phyloP scores from a whole-genome alignment of 2,113 vertebrate species.

The Lepus timidus region DNA sequence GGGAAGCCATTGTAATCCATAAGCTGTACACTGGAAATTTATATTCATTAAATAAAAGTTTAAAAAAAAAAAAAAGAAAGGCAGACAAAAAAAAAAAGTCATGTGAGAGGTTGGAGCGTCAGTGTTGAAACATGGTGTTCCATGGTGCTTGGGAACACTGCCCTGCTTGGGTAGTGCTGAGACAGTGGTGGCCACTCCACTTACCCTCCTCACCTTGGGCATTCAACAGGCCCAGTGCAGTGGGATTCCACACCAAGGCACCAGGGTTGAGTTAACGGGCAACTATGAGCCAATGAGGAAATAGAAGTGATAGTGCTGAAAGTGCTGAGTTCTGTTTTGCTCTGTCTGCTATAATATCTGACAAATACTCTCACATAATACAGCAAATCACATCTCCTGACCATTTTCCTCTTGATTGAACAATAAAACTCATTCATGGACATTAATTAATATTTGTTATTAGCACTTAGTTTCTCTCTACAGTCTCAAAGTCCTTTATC shows the following conservation, averaged over 20 bases:
- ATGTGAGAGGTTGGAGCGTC: background rate
- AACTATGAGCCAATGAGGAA: constrained; percentile 20
- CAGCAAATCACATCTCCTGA: background rate
- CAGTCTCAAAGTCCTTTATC: constrained; percentile 50
- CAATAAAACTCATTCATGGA: constrained; percentile 6
- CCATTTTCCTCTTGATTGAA: constrained; percentile 37
- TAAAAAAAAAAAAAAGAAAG: too few relatives aligned
- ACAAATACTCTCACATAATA: background rate
- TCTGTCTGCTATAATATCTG: constrained; percentile 40
- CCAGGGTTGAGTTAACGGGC: background rate
- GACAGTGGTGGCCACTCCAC: background rate
- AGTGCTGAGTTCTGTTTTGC: background rate
- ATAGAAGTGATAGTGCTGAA: constrained; percentile 8
- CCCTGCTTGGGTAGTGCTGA: background rate
- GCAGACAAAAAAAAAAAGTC: too few relatives aligned
- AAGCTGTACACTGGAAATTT: too few relatives aligned
- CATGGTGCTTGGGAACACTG: too few relatives aligned
- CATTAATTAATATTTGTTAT: constrained; percentile 67
- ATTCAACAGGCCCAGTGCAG: background rate
- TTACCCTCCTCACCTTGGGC: background rate
- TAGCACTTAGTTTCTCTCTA: constrained; percentile 43
- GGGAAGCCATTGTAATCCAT: too few relatives aligned
- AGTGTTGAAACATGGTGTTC: background rate
- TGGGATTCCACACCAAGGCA: background rate
- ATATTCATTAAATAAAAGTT: too few relatives aligned